phyloP scores from a whole-genome alignment of 2,113 vertebrate species.

The Pedetes capensis region DNA sequence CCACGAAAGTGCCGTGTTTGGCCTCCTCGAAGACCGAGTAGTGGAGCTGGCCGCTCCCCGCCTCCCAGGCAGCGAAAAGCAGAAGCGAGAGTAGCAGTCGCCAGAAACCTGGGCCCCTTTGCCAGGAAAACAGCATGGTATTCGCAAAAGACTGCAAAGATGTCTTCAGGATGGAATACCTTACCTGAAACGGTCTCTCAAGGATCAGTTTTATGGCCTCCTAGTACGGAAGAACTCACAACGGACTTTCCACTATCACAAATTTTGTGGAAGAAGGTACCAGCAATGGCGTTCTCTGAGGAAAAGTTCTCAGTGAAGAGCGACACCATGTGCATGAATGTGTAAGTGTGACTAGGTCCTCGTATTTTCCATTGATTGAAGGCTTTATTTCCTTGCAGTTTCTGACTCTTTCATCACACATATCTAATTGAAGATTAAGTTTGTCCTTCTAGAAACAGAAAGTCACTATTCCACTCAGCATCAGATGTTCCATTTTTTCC shows the following conservation, averaged over 20 bases:
- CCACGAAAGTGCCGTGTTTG: constrained; percentile 82
- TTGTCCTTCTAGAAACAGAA: neutral
- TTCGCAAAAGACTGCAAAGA: neutral
- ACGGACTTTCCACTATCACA: neutral
- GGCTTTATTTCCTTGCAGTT: neutral
- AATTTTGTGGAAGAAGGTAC: constrained; percentile 30
- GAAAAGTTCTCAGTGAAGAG: constrained; percentile 69
- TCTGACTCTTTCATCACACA: neutral
- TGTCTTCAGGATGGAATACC: neutral
- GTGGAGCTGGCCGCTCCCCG: constrained; percentile 74
- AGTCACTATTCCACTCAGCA: neutral
- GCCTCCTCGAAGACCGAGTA: constrained; percentile 82
- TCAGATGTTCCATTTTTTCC: neutral
- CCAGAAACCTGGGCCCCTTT: neutral
- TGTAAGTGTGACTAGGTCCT: constrained; percentile 52
- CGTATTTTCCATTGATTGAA: neutral
- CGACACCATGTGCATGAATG: constrained; percentile 74
- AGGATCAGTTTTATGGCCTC: neutral
- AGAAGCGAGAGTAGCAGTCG: constrained; percentile 19
- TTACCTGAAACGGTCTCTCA: constrained; percentile 14
- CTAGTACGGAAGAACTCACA: neutral
- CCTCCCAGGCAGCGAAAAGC: constrained; percentile 25
- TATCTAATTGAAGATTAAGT: neutral
- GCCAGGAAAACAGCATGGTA: constrained; percentile 53
- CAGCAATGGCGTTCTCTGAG: neutral